Conservation (phyloP, 2,113 vertebrate species). For the Rutilus rutilus region DNA sequence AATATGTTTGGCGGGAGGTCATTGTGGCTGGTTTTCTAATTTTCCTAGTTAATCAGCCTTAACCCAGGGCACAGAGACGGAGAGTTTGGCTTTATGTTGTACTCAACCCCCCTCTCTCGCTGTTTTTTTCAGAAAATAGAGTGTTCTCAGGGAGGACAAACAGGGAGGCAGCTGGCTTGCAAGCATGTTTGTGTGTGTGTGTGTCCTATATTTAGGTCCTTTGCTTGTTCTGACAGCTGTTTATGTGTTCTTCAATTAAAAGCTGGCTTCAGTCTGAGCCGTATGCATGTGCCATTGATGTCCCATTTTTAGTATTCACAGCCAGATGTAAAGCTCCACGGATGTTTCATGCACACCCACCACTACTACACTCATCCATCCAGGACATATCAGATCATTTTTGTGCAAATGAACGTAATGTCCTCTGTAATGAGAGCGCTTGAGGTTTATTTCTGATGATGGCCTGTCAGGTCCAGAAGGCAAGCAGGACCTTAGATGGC, state of each 20-base stretch:
- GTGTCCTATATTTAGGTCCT: conserved; percentile 75
- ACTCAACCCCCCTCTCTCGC: neutral
- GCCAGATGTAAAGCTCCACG: neutral
- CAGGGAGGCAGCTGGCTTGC: conserved; percentile 71
- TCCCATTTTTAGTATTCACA: neutral
- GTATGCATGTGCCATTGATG: neutral
- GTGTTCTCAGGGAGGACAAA: conserved; percentile 63
- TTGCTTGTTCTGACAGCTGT: conserved; percentile 74
- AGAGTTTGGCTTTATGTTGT: conserved; percentile 33
- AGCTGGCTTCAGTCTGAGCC: conserved; percentile 20
- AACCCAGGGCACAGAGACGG: conserved; percentile 47
- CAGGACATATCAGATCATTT: conserved; percentile 30
- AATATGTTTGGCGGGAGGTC: conserved; percentile 43
- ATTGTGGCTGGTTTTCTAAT: conserved; percentile 52
- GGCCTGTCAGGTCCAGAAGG: conserved; percentile 48
- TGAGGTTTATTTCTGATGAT: conserved; percentile 53
- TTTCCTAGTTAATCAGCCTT: conserved; percentile 58
- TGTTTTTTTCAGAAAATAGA: conserved; percentile 40
- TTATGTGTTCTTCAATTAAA: conserved; percentile 59
- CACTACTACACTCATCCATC: neutral
- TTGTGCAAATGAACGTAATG: conserved; percentile 41
- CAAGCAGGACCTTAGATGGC: conserved; percentile 30
- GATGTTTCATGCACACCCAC: neutral
- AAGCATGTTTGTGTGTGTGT: conserved; percentile 53
- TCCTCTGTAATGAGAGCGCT: conserved; percentile 21